A percentile compares a stretch with the other conserved stretches of the same genome.
Conservation (phyloP, 64 coral and sea anemone species). For the Dendronephthya gigantea region DNA sequence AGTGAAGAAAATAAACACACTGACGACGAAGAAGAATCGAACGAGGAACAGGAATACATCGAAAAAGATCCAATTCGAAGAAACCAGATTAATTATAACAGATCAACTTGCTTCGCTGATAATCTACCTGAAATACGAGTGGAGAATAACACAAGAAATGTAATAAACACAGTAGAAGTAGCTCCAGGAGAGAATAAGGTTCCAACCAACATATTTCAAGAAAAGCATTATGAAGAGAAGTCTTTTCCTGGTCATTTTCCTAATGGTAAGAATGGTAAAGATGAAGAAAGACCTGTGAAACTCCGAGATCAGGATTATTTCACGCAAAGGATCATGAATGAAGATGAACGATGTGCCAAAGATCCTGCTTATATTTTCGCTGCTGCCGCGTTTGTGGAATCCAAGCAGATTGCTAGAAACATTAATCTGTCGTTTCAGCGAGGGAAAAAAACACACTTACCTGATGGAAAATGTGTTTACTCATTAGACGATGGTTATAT, state of each 20-base stretch:
- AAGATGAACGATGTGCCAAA: not conserved
- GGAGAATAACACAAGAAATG: not conserved
- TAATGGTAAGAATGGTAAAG: not conserved
- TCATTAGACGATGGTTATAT: not conserved
- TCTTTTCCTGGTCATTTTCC: not conserved
- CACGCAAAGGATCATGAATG: not conserved
- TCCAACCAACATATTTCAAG: not conserved
- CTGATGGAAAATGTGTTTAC: too few species aligned
- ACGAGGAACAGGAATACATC: not conserved
- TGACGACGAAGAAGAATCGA: not conserved
- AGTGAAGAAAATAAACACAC: not conserved
- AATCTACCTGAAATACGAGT: not conserved
- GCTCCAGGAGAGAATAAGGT: not conserved
- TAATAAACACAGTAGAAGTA: not conserved
- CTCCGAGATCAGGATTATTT: not conserved
- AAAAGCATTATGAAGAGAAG: not conserved
- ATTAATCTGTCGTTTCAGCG: not conserved
- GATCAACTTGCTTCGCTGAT: not conserved
- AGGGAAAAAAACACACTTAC: not conserved
- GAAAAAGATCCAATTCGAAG: not conserved
- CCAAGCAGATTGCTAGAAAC: not conserved
- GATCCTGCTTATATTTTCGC: not conserved
- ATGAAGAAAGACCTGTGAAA: not conserved
- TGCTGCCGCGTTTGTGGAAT: not conserved
- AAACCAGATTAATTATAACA: not conserved